Conservation (phyloP, 92 coral and sea anemone species). For the Hydrozoanthus gracilis region DNA sequence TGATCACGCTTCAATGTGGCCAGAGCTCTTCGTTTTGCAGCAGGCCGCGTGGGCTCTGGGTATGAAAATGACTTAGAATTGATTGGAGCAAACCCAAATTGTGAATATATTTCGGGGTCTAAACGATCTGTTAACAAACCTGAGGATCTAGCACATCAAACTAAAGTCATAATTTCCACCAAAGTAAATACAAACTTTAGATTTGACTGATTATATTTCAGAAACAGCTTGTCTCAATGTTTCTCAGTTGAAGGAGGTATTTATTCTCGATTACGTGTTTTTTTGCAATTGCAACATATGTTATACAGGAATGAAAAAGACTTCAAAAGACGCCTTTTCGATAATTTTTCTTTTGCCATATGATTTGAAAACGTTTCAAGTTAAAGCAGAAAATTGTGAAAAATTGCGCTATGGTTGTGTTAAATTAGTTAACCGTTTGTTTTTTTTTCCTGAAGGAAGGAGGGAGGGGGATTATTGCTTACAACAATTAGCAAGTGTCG, state of each 20-base stretch:
- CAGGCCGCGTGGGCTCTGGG: too few relatives aligned
- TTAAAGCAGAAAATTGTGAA: not conserved
- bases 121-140: not conserved
- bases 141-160: not conserved
- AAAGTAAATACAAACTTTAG: slow-evolving; percentile 5
- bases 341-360: not conserved
- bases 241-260: not conserved
- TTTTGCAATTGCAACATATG: not conserved
- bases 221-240: not conserved
- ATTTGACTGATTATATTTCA: not conserved
- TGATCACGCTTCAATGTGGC: not conserved
- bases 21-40: slow-evolving; percentile 5
- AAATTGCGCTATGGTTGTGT: not conserved
- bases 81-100: not conserved
- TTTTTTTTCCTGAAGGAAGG: not conserved
- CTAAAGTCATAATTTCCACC: not conserved
- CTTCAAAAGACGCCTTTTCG: not conserved
- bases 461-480: not conserved
- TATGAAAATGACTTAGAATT: not conserved
- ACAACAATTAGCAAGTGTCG: not conserved
- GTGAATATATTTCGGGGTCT: not conserved
- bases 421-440: too few relatives aligned
- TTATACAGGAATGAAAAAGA: not conserved
- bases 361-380: not conserved
- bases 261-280: not conserved